phyloP scores from a whole-genome alignment of 2,888 invertebrate genomes.

The Meta bourneti region DNA sequence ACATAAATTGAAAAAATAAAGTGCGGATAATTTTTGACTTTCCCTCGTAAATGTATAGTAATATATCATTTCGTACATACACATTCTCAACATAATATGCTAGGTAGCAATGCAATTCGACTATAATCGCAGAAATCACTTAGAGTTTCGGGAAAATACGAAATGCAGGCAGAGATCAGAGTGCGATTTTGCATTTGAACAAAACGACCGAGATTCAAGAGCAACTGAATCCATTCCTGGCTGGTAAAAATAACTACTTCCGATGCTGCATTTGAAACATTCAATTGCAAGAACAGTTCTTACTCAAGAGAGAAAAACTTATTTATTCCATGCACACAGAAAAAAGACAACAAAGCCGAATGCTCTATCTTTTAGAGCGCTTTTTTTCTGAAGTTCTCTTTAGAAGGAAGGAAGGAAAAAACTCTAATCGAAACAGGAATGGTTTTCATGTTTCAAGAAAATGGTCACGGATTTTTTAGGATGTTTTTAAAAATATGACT shows the following conservation, averaged over 20 bases:
- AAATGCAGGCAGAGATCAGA: no score
- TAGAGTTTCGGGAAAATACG: no score
- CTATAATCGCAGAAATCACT: no score
- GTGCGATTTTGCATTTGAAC: background rate
- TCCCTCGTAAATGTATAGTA: no score
- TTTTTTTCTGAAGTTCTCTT: slow-evolving; percentile 10
- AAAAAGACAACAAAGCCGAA: slow-evolving; percentile 15
- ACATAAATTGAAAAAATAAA: no score
- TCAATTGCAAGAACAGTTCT: slow-evolving; percentile 8
- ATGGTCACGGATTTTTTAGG: background rate
- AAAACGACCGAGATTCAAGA: background rate
- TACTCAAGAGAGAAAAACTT: slow-evolving; percentile 10
- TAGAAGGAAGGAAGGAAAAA: background rate
- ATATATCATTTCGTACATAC: no score
- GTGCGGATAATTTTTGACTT: no score
- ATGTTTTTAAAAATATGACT: background rate
- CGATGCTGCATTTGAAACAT: slow-evolving; percentile 1
- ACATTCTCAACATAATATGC: no score
- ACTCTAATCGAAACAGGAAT: slow-evolving; percentile 23
- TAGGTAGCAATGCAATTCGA: no score
- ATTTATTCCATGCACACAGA: slow-evolving; percentile 35
- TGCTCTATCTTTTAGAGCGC: slow-evolving; percentile 1
- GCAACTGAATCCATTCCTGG: background rate
- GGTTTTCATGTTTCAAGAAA: slow-evolving; percentile 15
- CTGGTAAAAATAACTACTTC: background rate